These are phyloP conservation scores for Eueremaeus valkanovi DNA, from an alignment of 2,888 invertebrate genomes.

Conservation along the genomic window DNA sequence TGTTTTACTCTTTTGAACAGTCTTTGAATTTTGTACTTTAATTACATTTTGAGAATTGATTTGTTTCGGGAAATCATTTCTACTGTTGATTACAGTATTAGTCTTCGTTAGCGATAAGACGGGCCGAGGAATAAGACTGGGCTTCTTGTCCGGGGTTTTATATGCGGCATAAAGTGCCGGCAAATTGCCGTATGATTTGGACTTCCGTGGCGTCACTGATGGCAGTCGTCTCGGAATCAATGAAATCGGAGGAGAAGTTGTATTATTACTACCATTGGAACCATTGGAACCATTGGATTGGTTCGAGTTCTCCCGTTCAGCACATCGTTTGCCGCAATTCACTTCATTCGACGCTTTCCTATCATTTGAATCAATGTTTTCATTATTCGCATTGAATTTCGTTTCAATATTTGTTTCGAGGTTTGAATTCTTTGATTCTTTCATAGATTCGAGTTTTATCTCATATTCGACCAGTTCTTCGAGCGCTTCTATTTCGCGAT, in stretches of 20 bases:
- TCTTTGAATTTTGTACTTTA: slow-evolving; percentile 22
- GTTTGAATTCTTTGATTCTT: background rate
- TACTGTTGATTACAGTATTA: background rate
- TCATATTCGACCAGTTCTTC: slow-evolving; percentile 24
- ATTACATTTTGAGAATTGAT: background rate
- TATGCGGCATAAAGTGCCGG: background rate
- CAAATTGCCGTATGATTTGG: slow-evolving; percentile 36
- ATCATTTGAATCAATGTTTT: background rate
- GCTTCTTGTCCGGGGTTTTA: slow-evolving; percentile 20
- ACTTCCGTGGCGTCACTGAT: slow-evolving; percentile 16
- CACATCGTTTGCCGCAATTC: background rate
- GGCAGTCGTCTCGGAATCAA: slow-evolving; percentile 27
- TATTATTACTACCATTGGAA: background rate
- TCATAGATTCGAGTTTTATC: background rate
- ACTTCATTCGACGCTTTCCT: background rate
- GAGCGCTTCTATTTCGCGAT: slow-evolving; percentile 11
- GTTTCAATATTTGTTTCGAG: background rate
- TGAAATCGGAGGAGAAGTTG: background rate
- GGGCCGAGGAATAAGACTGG: slow-evolving; percentile 42
- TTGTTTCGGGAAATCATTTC: background rate
- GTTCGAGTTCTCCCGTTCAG: background rate
- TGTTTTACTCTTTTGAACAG: slow-evolving; percentile 19
- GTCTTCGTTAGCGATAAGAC: slow-evolving; percentile 7
- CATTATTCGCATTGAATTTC: background rate
- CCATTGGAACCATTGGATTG: background rate